Evolutionary conservation across 2,113 vertebrate species (phyloP), one percentile per base, ranked within the genome.

Genomic region (Nycticebus coucang): DNA sequence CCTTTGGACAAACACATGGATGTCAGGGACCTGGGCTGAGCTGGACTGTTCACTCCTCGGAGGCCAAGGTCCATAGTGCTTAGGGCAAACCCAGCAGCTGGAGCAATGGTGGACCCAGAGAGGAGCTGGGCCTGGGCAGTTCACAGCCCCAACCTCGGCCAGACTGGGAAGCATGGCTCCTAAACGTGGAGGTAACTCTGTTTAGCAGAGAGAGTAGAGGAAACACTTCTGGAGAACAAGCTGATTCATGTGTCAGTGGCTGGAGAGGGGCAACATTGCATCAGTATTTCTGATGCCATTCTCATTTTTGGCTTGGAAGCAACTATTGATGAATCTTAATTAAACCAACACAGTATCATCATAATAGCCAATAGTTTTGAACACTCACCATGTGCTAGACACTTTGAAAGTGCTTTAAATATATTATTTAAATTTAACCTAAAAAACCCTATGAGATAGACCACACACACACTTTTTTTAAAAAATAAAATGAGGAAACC

Each of bases 391-490:
- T 37, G 28, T 37, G 41, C 22, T 78, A 50, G n/a, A 64, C 21
- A 22, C 28, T 93, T 79, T 62, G 33, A 68, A 74, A 72, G 30
- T 69, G 28, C n/a, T 93, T 66, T 80, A 74, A 93, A 77, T 69
- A 41, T 30, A n/a, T 71, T 79, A 60, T 28, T 4, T 75, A 62
- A 30, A 57, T 84, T 88, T 95, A n/a, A 82, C 45, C 57, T 59
- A 33, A 91, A 78, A 90, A 68, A 4, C 33, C 83, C 15, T 15
- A 7, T 37, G 53, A 53, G 9, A 11, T 37, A 45, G 62, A 5
- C 8, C 13, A 24, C 2, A 69, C 55, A 66, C 22, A 71, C 82
- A 22, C 33, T 3, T 53, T 3, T 62, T 74, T 55, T 66, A 33
- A 59, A 71, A 33, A 59, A 71, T 60, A 19, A 79, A 72, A 83